Base-by-base conservation (phyloP, 2,797 vertebrate species). In the Scyliorhinus canicula region DNA sequence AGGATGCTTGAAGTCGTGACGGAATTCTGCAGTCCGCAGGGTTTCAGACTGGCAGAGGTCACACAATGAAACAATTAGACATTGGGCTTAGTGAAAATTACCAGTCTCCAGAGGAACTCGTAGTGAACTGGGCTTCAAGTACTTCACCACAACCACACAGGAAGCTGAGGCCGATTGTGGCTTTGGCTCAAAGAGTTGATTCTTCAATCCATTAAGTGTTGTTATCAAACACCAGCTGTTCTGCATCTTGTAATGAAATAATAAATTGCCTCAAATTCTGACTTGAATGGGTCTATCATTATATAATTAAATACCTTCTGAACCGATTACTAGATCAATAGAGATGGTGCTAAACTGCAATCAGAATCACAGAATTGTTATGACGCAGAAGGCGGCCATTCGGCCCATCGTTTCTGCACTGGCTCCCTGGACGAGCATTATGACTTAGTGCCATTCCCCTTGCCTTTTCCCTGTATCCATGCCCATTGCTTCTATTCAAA, bases 111-210 rank as follows among this genome's bases (percentile, higher is more conserved):
- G 93, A 50, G 44, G 31, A 93, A 44, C 63, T 69, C 24, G 5
- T 47, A 67, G n/a, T 63, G 57, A 31, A 5, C 85, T 60, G 4
- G 21, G 60, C 60, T 65, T 65, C n/a, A 12, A 31, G 65, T 35
- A 28, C 93, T 52, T 50, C 57, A 94, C 65, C 47, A 74, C 47
- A 71, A 16, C 44, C 63, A 52, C 67, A 94, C 28, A 69, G 93
- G 93, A 94, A 94, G 50, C 47, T 94, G 67, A 47, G n/a, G 47
- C 67, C 14, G 93, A 71, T 94, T 74, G 47, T 55, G 65, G 69
- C 35, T 94, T 94, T 94, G 67, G 50, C 93, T 94, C 93, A 14
- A 40, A 19, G 35, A 7, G 50, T 74, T 71, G 31, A 74, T 94
- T 94, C 93, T 71, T 94, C 67, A 69, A n/a, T 74, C 47, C 31